Conservation (phyloP, 2,113 vertebrate genomes). For the Hydrolagus affinis region DNA sequence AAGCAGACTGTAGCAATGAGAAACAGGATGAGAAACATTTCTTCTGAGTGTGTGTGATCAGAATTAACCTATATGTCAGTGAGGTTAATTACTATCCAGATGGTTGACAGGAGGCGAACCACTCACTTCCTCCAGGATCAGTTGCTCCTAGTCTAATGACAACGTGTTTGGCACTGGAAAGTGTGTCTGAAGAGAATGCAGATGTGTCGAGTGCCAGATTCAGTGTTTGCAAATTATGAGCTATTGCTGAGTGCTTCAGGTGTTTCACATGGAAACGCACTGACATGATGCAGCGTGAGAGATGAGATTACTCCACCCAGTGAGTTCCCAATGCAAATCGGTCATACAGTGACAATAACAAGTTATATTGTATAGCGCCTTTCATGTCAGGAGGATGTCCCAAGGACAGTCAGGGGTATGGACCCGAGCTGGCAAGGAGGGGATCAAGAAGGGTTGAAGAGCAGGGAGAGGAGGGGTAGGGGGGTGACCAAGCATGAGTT, state of each 20-base stretch:
- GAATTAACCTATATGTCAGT: constrained; percentile 48
- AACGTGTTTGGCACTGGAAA: not conserved
- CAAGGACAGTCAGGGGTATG: too few relatives aligned
- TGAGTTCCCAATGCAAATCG: too few relatives aligned
- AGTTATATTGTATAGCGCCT: too few relatives aligned
- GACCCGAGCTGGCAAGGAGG: too few relatives aligned
- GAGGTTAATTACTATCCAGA: constrained; percentile 76
- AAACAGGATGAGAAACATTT: not conserved
- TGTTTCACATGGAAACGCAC: not conserved
- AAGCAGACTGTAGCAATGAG: not conserved
- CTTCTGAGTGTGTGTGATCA: not conserved
- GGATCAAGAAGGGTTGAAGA: too few relatives aligned
- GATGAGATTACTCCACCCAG: not conserved
- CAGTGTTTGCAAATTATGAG: not conserved
- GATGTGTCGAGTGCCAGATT: not conserved
- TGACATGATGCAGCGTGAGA: not conserved
- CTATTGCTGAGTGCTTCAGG: not conserved
- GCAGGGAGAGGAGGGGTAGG: too few relatives aligned
- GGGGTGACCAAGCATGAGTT: too few relatives aligned
- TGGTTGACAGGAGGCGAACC: constrained; percentile 51
- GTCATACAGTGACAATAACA: too few relatives aligned
- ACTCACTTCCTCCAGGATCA: constrained; percentile 47
- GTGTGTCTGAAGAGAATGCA: not conserved
- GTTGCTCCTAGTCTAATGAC: constrained; percentile 34
- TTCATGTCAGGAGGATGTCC: too few relatives aligned